Percentiles rank a stretch among this genome's conserved stretches.
Evolutionary conservation across 2,797 vertebrate species (phyloP).

Genomic region (Sebastes miniatus): DNA sequence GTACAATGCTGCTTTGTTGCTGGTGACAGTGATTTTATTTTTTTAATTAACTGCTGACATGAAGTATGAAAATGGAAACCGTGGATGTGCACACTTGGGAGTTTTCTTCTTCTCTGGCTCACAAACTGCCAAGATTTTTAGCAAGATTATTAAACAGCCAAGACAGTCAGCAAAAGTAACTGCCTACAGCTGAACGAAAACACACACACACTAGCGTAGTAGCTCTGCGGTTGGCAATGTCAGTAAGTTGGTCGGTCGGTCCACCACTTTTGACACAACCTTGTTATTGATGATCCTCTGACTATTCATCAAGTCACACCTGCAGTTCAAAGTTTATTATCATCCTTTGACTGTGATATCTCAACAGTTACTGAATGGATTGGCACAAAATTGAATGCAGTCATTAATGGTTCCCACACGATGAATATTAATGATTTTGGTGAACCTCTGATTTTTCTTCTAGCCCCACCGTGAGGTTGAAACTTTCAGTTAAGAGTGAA

Average conservation of each 20-base stretch:
- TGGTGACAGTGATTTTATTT: not conserved
- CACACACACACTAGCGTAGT: not conserved
- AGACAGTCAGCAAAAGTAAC: not conserved
- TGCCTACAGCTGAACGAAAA: not conserved
- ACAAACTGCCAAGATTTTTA: not conserved
- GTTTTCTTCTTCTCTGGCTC: not conserved
- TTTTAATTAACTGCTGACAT: not conserved
- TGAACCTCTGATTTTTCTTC: not conserved
- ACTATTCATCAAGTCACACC: not conserved
- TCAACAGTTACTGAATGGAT: no score
- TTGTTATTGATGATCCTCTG: not conserved
- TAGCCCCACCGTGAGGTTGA: no score
- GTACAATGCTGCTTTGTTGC: conserved; percentile 58
- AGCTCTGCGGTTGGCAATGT: not conserved
- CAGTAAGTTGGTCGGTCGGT: not conserved
- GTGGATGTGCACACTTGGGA: not conserved
- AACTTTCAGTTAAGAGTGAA: no score
- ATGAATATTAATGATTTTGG: not conserved
- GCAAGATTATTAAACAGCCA: not conserved
- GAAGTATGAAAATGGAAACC: not conserved
- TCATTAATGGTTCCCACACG: not conserved
- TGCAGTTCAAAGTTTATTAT: not conserved
- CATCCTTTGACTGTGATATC: not conserved
- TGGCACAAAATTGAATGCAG: not conserved
- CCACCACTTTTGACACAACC: not conserved